Percentiles rank a stretch among this genome's conserved stretches.
Conservation (phyloP, 2,888 invertebrate species). For the Megaustenia siamemsis region DNA sequence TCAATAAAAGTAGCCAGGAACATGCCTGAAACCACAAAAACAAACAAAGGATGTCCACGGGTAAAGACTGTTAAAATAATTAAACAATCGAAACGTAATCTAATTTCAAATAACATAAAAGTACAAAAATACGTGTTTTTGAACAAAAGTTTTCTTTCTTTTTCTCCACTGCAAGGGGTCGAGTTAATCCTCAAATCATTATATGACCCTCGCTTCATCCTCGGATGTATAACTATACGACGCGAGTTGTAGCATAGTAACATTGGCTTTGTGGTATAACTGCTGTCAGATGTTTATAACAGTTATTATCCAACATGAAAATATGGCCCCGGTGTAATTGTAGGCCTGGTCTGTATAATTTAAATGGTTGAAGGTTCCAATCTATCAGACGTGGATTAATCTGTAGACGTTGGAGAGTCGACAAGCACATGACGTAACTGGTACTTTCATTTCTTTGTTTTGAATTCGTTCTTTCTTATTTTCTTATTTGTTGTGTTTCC, state of each 20-base stretch:
- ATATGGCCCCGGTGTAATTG: not conserved
- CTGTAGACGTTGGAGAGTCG: not conserved
- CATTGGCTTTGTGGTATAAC: conserved; percentile 16
- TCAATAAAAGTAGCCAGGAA: too few species aligned
- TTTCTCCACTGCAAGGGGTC: not conserved
- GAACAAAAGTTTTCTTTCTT: too few species aligned
- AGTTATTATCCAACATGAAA: not conserved
- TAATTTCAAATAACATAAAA: not conserved
- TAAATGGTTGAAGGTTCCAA: not conserved
- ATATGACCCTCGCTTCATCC: not conserved
- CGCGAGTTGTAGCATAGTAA: too few species aligned
- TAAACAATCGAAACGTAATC: not conserved
- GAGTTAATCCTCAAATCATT: not conserved
- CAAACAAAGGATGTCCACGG: not conserved
- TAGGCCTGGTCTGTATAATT: not conserved
- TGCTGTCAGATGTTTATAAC: not conserved
- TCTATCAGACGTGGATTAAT: conserved; percentile 7
- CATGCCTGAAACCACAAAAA: too few species aligned
- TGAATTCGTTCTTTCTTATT: not conserved
- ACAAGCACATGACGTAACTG: not conserved
- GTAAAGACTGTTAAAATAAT: not conserved
- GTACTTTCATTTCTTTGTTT: not conserved
- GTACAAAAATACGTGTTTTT: not conserved
- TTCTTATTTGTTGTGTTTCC: too few species aligned
- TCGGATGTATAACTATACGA: too few species aligned